These are phyloP conservation scores for Scomber japonicus DNA, from an alignment of 2,113 vertebrate species.

Conservation along the genomic window DNA sequence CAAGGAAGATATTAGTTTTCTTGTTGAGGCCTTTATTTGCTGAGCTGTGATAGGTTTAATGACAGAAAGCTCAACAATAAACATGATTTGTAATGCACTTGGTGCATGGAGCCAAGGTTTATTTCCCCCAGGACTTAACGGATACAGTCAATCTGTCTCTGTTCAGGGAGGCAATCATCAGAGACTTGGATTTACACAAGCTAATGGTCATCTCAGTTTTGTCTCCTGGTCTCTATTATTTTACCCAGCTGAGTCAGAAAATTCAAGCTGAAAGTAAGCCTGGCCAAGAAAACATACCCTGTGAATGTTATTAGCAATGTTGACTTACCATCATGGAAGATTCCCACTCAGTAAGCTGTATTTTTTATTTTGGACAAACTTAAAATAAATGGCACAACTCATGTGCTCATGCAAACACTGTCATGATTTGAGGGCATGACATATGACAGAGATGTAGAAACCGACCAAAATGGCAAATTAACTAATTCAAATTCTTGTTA, in stretches of 20 bases:
- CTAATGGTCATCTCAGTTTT: conserved; percentile 38
- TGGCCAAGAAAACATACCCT: neutral
- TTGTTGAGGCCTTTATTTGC: conserved; percentile 63
- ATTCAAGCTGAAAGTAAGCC: conserved; percentile 8
- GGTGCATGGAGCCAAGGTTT: conserved; percentile 40
- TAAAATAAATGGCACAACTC: neutral
- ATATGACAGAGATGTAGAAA: neutral
- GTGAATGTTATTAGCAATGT: conserved; percentile 6
- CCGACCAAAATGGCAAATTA: neutral
- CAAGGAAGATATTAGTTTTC: conserved; percentile 56
- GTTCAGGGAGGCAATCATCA: conserved; percentile 35
- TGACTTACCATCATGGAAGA: neutral
- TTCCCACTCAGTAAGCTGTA: neutral
- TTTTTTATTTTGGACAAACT: neutral
- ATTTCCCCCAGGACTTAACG: conserved; percentile 62
- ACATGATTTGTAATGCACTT: conserved; percentile 62
- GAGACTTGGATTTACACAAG: conserved; percentile 31
- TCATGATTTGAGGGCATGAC: too few species aligned
- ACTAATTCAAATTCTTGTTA: conserved; percentile 9
- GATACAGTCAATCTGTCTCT: conserved; percentile 26
- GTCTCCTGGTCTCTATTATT: conserved; percentile 35
- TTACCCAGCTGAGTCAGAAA: conserved; percentile 30
- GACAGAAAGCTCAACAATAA: conserved; percentile 66
- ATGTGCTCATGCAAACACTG: neutral
- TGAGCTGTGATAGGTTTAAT: conserved; percentile 63